A percentile compares a stretch with the other conserved stretches of the same genome.
Evolutionary conservation across 2,888 invertebrate genomes (phyloP).

Genomic region (Pteria penguin): DNA sequence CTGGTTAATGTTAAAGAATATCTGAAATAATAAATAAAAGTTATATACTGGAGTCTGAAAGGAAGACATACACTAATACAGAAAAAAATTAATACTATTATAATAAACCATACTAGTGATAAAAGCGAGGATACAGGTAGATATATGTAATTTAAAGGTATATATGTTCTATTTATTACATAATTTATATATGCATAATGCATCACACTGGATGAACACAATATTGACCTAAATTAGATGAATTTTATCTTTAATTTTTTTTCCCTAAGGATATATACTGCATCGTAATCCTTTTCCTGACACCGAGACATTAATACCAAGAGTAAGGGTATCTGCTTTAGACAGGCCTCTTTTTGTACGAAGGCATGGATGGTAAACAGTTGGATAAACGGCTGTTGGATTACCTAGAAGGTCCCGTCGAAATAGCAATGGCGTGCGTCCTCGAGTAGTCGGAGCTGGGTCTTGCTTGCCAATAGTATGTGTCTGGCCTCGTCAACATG

Average conservation of each 20-base stretch:
- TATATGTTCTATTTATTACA: too few relatives aligned
- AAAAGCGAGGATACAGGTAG: too few relatives aligned
- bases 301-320: constrained; percentile 25
- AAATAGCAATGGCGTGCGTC: not conserved
- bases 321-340: constrained; percentile 27
- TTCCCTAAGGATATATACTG: constrained; percentile 9
- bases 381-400: constrained; percentile 8
- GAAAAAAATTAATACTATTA: too few relatives aligned
- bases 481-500: not conserved
- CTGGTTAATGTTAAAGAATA: not conserved
- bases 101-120: too few relatives aligned
- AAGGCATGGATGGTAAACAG: not conserved
- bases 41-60: not conserved
- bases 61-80: too few relatives aligned
- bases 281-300: constrained; percentile 17
- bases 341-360: constrained; percentile 11
- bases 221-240: too few relatives aligned
- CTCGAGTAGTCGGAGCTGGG: not conserved
- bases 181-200: too few relatives aligned
- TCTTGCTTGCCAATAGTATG: not conserved
- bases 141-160: too few relatives aligned
- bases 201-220: too few relatives aligned
- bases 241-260: too few relatives aligned
- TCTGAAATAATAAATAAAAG: not conserved
- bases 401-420: not conserved